Evolutionary conservation across 2,113 vertebrate species (phyloP).

Genomic region (Pionites leucogaster): DNA sequence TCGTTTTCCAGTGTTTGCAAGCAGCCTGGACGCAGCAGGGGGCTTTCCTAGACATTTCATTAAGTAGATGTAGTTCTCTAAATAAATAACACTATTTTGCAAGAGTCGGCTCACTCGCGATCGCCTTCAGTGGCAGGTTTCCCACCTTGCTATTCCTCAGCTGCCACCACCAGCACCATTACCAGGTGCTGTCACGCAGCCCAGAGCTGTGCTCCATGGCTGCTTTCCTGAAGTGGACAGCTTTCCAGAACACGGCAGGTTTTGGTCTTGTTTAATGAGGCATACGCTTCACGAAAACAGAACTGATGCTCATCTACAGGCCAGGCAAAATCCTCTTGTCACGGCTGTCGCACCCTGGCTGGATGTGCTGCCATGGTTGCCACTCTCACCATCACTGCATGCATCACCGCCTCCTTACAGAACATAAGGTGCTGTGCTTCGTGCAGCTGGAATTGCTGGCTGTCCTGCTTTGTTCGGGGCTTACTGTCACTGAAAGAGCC

Average conservation of each 20-base stretch:
- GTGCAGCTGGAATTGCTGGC: neutral
- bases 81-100: neutral
- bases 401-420: neutral
- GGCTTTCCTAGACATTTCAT: neutral
- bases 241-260: neutral
- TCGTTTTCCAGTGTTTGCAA: neutral
- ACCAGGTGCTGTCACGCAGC: neutral
- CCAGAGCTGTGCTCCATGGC: fast-evolving
- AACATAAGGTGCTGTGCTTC: neutral
- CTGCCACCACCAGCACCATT: fast-evolving
- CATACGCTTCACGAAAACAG: neutral
- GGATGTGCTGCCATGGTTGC: neutral
- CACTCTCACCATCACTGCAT: fast-evolving
- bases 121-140: fast-evolving
- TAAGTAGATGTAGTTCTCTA: fast-evolving
- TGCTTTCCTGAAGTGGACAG: fast-evolving
- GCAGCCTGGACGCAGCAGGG: neutral
- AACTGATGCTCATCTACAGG: fast-evolving
- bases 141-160: neutral
- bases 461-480: neutral
- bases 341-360: fast-evolving
- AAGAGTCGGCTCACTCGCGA: neutral
- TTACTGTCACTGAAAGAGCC: neutral
- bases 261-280: neutral
- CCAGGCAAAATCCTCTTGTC: too few relatives aligned